Percentiles rank a stretch among this genome's conserved stretches.
phyloP scores from a whole-genome alignment of 92 coral and sea anemone species.

The Virgularia gustaviana region DNA sequence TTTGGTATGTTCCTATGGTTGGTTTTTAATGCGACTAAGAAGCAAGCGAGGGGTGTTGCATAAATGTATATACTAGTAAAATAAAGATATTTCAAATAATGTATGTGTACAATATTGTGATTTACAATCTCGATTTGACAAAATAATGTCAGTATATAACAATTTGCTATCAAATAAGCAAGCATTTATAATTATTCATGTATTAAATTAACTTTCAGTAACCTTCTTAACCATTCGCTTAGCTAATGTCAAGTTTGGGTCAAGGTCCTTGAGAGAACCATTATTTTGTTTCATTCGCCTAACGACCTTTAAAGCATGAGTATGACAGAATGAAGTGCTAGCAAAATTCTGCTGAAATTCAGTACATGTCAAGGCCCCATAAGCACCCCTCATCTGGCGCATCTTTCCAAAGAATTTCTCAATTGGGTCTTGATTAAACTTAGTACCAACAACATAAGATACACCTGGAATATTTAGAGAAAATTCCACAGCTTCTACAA shows the following conservation, averaged over 20 bases:
- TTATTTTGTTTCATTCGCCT: constrained; percentile 26
- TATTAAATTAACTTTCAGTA: background rate
- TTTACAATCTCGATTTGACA: background rate
- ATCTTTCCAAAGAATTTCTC: constrained; percentile 54
- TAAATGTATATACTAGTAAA: too few relatives aligned
- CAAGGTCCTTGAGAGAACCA: constrained; percentile 14
- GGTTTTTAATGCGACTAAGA: too few relatives aligned
- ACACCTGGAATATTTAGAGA: constrained; percentile 41
- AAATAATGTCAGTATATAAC: too few relatives aligned
- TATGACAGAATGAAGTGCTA: constrained; percentile 19
- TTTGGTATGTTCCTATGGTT: too few relatives aligned
- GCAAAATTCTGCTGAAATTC: constrained; percentile 44
- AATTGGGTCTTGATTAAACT: constrained; percentile 52
- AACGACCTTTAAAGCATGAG: constrained; percentile 39
- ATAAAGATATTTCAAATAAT: too few relatives aligned
- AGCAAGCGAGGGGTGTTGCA: too few relatives aligned
- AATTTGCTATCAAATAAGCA: background rate
- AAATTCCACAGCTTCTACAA: constrained; percentile 46
- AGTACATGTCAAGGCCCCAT: constrained; percentile 48
- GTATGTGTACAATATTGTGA: too few relatives aligned
- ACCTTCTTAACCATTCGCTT: background rate
- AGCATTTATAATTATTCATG: background rate
- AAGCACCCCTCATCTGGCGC: constrained; percentile 49
- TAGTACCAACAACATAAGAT: constrained; percentile 50
- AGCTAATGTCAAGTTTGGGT: background rate